Base-by-base conservation (phyloP, 1,140 invertebrate species). In the Drosophila sulfurigaster region DNA sequence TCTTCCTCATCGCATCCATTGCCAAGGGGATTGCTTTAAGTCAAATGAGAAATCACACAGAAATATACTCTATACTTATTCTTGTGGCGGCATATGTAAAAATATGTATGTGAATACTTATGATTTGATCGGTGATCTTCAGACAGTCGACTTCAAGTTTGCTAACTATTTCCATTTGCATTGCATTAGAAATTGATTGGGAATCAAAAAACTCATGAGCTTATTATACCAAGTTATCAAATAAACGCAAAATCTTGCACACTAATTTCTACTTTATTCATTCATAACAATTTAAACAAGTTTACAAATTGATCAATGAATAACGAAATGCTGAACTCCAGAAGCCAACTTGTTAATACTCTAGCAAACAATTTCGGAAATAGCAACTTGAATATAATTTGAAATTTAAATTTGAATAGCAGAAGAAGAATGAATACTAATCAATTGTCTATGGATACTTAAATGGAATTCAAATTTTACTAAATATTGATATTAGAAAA, bases 1-100 rank as follows among this genome's bases (percentile, higher is more conserved):
- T 48, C 20, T 20, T 49, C 49, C 16, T 20, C 13, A n/a, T 11
- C 32, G 41, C 1, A 38, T 68, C 57, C 41, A 74, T 41, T 57
- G 71, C 41, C 48, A 62, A 62, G 71, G 57, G n/a, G 28, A 45
- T 8, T 28, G 63, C 56, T 68, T 41, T 60, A 48, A 62, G 56
- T 15, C 58, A 35, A 52, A 68, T 74, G 46, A 11, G 41, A 67
- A 43, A 46, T 15, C 30, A 41, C n/a, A 41, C 10, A 16, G 28
- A 8, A 5, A 11, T 13, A 28, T 15, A 25, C 11, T 54, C 1
- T 28, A 51, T 64, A 8, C 15, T 3, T 58, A 30, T 56, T 30
- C 48, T 13, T 32, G 48, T 43, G 15, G 11, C 3, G 30, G 11
- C 41, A 59, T 59, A 46, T 46, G 11, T 59, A 30, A 5, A 30